Conservation (phyloP, 2,113 vertebrate genomes). For the Zosterops borbonicus region DNA sequence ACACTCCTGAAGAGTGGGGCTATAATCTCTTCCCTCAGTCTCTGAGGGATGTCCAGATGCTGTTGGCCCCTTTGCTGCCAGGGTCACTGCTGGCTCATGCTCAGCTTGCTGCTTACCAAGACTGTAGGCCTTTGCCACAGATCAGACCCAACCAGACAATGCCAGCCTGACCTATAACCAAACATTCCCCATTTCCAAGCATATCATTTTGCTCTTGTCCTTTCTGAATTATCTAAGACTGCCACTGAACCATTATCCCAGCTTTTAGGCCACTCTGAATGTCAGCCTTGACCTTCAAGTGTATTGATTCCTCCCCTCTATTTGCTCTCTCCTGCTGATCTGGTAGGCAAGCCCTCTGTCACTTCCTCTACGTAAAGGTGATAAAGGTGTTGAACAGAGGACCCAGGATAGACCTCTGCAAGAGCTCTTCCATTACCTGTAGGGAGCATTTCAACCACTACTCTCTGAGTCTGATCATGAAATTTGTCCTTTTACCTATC, state of each 20-base stretch:
- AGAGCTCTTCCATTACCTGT: neutral
- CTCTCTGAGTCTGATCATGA: neutral
- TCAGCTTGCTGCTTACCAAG: neutral
- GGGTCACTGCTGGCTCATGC: neutral
- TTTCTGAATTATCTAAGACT: neutral
- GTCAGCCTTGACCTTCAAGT: neutral
- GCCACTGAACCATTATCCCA: neutral
- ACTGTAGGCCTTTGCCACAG: neutral
- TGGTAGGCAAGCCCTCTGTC: neutral
- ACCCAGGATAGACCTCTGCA: neutral
- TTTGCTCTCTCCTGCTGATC: neutral
- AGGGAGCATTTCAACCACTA: neutral
- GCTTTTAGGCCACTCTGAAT: neutral
- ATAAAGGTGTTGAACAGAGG: neutral
- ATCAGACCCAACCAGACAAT: neutral
- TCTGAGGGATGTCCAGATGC: neutral
- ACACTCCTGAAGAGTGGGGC: neutral
- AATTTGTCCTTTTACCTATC: neutral
- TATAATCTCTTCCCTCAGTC: neutral
- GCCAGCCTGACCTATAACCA: neutral
- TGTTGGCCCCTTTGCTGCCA: neutral
- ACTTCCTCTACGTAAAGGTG: neutral
- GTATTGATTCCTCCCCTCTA: rapidly evolving
- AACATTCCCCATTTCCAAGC: neutral
- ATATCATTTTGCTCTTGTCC: neutral